Conservation (phyloP, 2,888 invertebrate genomes). For the Ceraclea dissimilis region DNA sequence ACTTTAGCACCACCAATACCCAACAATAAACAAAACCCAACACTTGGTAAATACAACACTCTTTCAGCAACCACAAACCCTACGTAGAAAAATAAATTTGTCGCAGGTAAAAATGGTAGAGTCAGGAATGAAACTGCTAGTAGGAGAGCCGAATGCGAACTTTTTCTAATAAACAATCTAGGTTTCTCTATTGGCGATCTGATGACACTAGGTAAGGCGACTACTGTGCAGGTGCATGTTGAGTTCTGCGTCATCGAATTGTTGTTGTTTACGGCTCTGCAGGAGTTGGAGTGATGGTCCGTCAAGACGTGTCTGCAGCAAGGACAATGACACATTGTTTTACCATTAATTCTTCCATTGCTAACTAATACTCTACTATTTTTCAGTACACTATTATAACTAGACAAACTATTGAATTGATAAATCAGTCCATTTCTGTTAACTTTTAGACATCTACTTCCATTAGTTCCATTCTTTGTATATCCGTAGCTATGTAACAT, state of each 20-base stretch:
- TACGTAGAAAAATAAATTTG: conserved; percentile 94
- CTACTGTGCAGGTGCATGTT: conserved; percentile 38
- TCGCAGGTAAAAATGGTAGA: conserved; percentile 91
- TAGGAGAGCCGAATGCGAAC: conserved; percentile 43
- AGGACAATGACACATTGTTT: conserved; percentile 50
- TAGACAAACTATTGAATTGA: conserved; percentile 23
- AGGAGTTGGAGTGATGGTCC: conserved; percentile 61
- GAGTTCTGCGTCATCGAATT: conserved; percentile 52
- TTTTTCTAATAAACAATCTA: conserved; percentile 33
- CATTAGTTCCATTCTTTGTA: conserved; percentile 19
- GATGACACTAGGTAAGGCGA: conserved; percentile 31
- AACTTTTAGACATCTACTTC: conserved; percentile 21
- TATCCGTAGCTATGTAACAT: conserved; percentile 20
- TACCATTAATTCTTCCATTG: conserved; percentile 27
- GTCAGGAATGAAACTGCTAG: conserved; percentile 71
- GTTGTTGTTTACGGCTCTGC: conserved; percentile 65
- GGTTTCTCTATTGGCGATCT: conserved; percentile 33
- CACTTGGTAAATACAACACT: conserved; percentile 91
- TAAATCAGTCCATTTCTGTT: conserved; percentile 24
- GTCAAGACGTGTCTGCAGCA: conserved; percentile 61
- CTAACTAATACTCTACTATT: conserved; percentile 24
- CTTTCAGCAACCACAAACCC: conserved; percentile 98
- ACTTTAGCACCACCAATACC: conserved; percentile 62
- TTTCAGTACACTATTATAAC: conserved; percentile 24
- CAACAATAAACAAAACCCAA: conserved; percentile 86